Base-by-base conservation (phyloP, 2,113 vertebrate genomes). In the Podarcis muralis region DNA sequence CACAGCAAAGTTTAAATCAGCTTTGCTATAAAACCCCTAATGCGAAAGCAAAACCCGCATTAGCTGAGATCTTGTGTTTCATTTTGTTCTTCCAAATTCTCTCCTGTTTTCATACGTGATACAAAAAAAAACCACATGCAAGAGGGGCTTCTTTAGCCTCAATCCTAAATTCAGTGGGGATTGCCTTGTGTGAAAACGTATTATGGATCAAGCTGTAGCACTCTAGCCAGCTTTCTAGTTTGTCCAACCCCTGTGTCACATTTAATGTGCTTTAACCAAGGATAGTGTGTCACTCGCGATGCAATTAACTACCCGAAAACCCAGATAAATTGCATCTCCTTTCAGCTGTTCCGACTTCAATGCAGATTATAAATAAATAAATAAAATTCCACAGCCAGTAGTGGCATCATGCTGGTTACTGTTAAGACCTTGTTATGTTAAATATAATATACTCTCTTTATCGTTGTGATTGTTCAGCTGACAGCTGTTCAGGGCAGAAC, bases 341-440 rank as follows among this genome's bases (percentile, higher is more conserved):
- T 32, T 87, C 59, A 62, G 59, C 59, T 20, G 18, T 18, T 87
- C 92, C 92, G 92, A 92, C 92, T 96, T 94, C 90, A 94, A 92
- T 91, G 90, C 86, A 90, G 89, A 13, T 92, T 92, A 93, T 5
- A 27, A 62, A 62, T 48, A 27, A 8, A 15, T n/a, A 27, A 78
- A 25, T 22, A 48, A 59, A 93, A 93, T 92, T 93, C 88, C 77
- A 88, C 88, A 71, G 90, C 81, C 93, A 93, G 90, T 92, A 92
- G 1, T 74, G 89, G 93, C 89, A 93, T 90, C 92, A 93, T 32
- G 93, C 92, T 96, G 93, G 90, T 92, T 92, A 92, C 94, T 94
- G 91, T 92, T 94, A 92, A 72, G 92, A 91, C 93, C 92, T 92
- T 93, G 94, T 94, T 95, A 95, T 94, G 94, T 95, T 95, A 96